A percentile compares a stretch with the other conserved stretches of the same genome.
These are phyloP conservation scores for Embidobia sp. DNA, from an alignment of 2,888 invertebrate genomes.

Conservation along the genomic window DNA sequence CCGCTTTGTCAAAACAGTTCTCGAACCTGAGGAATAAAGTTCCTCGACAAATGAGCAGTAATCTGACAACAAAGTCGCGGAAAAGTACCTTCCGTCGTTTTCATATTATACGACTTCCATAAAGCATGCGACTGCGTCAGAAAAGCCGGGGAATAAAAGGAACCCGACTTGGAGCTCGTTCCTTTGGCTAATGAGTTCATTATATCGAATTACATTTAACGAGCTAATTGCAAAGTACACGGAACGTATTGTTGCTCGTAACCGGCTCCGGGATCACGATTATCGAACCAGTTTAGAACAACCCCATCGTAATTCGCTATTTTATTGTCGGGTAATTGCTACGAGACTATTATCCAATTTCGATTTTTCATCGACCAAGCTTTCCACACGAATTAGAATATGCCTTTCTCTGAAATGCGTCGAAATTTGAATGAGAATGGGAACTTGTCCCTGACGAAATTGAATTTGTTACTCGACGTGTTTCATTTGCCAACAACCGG, in stretches of 20 bases:
- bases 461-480: too few relatives aligned
- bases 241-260: constrained; percentile 39
- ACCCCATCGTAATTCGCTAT: not conserved
- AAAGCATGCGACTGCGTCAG: constrained; percentile 22
- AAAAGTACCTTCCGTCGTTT: constrained; percentile 31
- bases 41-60: constrained; percentile 16
- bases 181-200: constrained; percentile 41
- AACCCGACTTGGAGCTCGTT: constrained; percentile 15
- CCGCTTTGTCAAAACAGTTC: not conserved
- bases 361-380: not conserved
- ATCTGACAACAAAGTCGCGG: constrained; percentile 29
- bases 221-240: constrained; percentile 43
- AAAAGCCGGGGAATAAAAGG: constrained; percentile 16
- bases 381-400: too few relatives aligned
- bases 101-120: constrained; percentile 32
- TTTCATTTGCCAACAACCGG: too few relatives aligned
- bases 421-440: not conserved
- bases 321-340: constrained; percentile 13
- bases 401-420: too few relatives aligned
- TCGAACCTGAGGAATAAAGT: not conserved
- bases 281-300: constrained; percentile 28
- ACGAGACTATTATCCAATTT: not conserved
- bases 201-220: constrained; percentile 47
- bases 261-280: constrained; percentile 27
- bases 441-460: too few relatives aligned